Conservation (phyloP, 2,113 vertebrate species). For the Notothenia rossii region DNA sequence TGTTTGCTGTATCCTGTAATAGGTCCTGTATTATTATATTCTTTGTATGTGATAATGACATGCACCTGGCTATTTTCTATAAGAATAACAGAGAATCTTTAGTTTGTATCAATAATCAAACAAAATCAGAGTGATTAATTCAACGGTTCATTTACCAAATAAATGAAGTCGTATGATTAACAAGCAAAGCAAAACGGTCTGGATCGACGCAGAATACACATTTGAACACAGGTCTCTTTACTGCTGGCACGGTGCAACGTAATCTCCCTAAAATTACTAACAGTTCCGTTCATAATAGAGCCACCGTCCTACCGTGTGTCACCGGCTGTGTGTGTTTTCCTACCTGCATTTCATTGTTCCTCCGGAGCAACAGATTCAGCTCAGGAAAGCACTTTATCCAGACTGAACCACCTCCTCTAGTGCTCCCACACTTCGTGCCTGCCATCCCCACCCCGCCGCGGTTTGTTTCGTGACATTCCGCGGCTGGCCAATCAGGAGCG, state of each 20-base stretch:
- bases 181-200: background rate
- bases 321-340: background rate
- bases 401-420: constrained; percentile 17
- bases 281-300: constrained; percentile 8
- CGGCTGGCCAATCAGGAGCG: constrained; percentile 59
- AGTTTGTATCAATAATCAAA: background rate
- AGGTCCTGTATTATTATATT: background rate
- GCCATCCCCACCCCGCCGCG: constrained; percentile 26
- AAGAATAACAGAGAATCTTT: background rate
- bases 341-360: constrained; percentile 77
- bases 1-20: background rate
- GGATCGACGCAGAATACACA: background rate
- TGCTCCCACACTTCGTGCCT: constrained; percentile 35
- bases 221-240: background rate
- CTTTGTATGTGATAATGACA: background rate
- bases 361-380: constrained; percentile 15
- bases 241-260: background rate
- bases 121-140: background rate
- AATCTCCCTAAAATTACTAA: constrained; percentile 43
- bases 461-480: constrained; percentile 9
- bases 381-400: constrained; percentile 27
- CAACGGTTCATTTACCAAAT: background rate
- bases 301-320: background rate
- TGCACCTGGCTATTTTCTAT: background rate
- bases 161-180: background rate